Evolutionary conservation across 2,113 vertebrate species (phyloP).

Genomic region (Trochalopteron elliotii): DNA sequence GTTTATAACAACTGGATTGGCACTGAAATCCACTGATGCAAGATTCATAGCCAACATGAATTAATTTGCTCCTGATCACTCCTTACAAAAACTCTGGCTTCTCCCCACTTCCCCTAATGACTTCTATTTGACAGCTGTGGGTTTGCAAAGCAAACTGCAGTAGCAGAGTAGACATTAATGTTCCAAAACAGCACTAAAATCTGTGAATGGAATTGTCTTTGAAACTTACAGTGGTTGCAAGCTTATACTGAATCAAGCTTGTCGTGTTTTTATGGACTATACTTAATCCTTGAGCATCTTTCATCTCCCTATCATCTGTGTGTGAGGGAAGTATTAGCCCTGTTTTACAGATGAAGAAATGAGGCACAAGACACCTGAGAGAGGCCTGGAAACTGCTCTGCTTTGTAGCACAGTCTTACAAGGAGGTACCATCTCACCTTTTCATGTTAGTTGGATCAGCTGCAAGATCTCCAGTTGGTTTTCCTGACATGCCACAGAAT

Average conservation of each 20-base stretch:
- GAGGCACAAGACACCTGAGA: neutral
- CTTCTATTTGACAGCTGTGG: neutral
- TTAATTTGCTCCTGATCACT: constrained; percentile 15
- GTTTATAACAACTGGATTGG: neutral
- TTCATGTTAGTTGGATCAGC: neutral
- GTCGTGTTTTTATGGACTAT: neutral
- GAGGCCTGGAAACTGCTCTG: neutral
- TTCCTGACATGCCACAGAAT: neutral
- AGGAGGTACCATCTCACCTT: neutral
- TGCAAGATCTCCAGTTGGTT: neutral
- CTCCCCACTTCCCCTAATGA: neutral
- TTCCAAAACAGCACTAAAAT: neutral
- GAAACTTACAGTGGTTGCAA: neutral
- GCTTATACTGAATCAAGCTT: neutral
- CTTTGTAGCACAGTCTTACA: too few relatives aligned
- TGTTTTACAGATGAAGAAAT: neutral
- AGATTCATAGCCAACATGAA: neutral
- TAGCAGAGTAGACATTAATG: neutral
- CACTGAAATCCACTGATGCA: neutral
- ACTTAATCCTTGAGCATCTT: neutral
- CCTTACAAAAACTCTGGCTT: neutral
- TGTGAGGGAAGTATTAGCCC: neutral
- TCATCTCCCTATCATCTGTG: neutral
- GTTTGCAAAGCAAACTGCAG: constrained; percentile 2
- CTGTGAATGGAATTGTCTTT: neutral